Percentiles rank a stretch among this genome's conserved stretches.
phyloP scores from a whole-genome alignment of 2,113 vertebrate species.

The Tragulus kanchil region DNA sequence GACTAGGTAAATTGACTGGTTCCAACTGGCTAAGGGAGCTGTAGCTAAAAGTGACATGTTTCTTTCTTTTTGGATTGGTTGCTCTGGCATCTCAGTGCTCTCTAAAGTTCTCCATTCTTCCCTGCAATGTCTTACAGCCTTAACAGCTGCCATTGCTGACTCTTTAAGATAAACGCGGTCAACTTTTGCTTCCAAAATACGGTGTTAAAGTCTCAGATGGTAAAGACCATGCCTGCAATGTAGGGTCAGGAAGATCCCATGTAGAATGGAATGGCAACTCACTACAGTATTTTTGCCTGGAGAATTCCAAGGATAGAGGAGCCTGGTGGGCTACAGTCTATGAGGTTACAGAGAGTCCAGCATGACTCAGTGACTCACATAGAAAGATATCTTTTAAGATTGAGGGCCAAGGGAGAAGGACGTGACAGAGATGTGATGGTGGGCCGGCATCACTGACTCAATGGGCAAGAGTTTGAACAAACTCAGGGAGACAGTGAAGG shows the following conservation, averaged over 20 bases:
- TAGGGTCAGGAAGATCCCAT: neutral
- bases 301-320: neutral
- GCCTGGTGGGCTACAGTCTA: neutral
- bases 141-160: neutral
- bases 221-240: neutral
- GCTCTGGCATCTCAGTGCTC: neutral
- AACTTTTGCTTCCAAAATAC: neutral
- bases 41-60: neutral
- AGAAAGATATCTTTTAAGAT: neutral
- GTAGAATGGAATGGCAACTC: neutral
- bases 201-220: neutral
- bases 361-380: neutral
- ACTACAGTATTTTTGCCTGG: neutral
- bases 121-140: rapidly evolving
- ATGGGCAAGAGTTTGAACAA: no score
- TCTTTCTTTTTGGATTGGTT: no score
- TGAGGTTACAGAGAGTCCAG: neutral
- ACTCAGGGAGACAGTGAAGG: no score
- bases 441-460: no score
- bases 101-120: neutral
- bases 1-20: neutral
- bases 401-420: no score
- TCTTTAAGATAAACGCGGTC: neutral
- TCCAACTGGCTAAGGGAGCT: no score
- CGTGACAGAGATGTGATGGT: no score